These are phyloP conservation scores for Mythimna loreyi DNA, from an alignment of 2,888 invertebrate genomes.

Conservation along the genomic window DNA sequence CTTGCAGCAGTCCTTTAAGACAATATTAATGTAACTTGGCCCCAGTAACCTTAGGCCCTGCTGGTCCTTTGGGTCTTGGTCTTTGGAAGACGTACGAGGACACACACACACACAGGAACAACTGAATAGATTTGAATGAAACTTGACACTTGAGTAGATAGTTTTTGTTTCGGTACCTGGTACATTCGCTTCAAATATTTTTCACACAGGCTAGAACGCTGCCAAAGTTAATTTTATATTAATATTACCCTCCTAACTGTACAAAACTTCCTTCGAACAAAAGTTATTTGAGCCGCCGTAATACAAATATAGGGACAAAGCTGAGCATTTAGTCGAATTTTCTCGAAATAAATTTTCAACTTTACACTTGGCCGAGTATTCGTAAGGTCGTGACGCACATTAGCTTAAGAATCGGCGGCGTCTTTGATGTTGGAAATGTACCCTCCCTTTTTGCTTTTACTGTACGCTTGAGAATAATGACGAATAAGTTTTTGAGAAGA, in stretches of 20 bases:
- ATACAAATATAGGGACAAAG: constrained; percentile 64
- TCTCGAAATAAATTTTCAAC: constrained; percentile 65
- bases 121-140: no score
- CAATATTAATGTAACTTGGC: no score
- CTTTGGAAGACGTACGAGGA: no score
- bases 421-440: constrained; percentile 56
- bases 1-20: no score
- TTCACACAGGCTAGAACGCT: no score
- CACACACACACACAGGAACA: no score
- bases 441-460: constrained; percentile 44
- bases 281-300: constrained; percentile 44
- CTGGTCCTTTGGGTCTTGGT: no score
- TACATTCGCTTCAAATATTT: no score
- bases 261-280: constrained; percentile 46
- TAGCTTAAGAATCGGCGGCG: constrained; percentile 59
- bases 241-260: neutral
- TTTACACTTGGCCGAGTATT: constrained; percentile 66
- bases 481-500: constrained; percentile 42
- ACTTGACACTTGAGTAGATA: no score
- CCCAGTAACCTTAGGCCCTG: no score
- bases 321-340: constrained; percentile 63
- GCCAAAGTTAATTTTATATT: no score
- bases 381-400: constrained; percentile 61
- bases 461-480: constrained; percentile 41
- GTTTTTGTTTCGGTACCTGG: no score